These are phyloP conservation scores for Takifugu ocellatus DNA, from an alignment of 2,797 vertebrate genomes.

Conservation along the genomic window DNA sequence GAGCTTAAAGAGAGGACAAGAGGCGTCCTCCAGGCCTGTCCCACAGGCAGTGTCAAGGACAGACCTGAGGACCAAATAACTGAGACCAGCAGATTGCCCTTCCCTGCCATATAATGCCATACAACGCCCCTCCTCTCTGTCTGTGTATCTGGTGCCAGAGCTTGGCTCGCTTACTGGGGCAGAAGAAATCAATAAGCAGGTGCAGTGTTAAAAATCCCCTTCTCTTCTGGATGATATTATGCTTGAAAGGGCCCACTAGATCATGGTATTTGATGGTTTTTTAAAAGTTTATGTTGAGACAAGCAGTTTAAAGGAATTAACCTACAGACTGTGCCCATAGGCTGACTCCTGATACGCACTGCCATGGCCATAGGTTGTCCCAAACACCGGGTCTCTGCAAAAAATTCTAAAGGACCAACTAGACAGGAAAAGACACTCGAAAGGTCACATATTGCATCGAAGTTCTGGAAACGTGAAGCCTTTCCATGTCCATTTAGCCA, in stretches of 20 bases:
- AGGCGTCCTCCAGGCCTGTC: conserved; percentile 65
- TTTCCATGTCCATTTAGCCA: no score
- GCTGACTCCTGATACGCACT: conserved; percentile 38
- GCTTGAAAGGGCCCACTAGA: conserved; percentile 54
- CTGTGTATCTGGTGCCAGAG: conserved; percentile 40
- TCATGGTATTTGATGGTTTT: conserved; percentile 18
- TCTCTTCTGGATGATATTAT: conserved; percentile 69
- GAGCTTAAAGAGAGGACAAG: conserved; percentile 51
- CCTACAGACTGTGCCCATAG: conserved; percentile 43
- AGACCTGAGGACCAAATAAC: conserved; percentile 70
- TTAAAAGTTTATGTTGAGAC: conserved; percentile 67
- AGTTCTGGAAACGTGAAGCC: no score
- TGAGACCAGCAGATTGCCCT: conserved; percentile 43
- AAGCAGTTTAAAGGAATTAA: conserved; percentile 75
- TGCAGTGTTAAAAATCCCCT: conserved; percentile 80
- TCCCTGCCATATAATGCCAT: conserved; percentile 32
- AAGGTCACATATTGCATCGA: no score
- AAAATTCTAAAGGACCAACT: no score
- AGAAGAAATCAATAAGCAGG: conserved; percentile 78
- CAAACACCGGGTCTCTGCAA: conserved; percentile 16
- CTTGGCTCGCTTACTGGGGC: conserved; percentile 51
- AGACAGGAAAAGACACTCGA: no score
- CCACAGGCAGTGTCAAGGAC: conserved; percentile 78
- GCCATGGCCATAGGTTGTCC: conserved; percentile 54
- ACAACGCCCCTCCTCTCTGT: conserved; percentile 21